phyloP scores from a whole-genome alignment of 2,888 invertebrate genomes.

The Cerastoderma edule region DNA sequence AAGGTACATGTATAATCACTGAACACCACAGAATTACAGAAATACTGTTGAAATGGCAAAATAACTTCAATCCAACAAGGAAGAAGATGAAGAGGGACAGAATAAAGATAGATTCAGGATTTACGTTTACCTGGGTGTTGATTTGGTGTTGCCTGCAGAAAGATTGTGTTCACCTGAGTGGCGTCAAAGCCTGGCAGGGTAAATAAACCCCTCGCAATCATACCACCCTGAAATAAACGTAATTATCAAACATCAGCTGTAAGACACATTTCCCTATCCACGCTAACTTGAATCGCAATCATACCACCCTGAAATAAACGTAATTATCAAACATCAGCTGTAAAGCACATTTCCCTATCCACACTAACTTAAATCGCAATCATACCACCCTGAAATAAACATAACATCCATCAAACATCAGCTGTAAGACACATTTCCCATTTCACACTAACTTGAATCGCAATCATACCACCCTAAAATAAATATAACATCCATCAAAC shows the following conservation, averaged over 20 bases:
- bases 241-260: background rate
- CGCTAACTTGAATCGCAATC: too few relatives aligned
- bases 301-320: slow-evolving; percentile 90
- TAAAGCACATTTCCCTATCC: background rate
- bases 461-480: slow-evolving; percentile 92
- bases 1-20: too few relatives aligned
- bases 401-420: background rate
- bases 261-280: background rate
- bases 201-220: slow-evolving; percentile 91
- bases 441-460: too few relatives aligned
- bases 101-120: too few relatives aligned
- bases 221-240: slow-evolving; percentile 90
- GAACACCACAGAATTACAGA: too few relatives aligned
- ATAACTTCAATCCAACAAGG: too few relatives aligned
- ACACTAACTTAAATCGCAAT: too few relatives aligned
- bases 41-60: too few relatives aligned
- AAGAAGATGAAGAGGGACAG: too few relatives aligned
- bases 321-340: background rate
- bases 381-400: slow-evolving; percentile 90
- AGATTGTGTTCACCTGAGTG: slow-evolving; percentile 88
- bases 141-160: slow-evolving; percentile 94
- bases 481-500: slow-evolving; percentile 20
- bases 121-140: slow-evolving; percentile 83
- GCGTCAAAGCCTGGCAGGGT: slow-evolving; percentile 87
- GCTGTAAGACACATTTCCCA: background rate